Evolutionary conservation across 1,140 invertebrate genomes (phyloP).

Genomic region (Drosophila chauvacae): DNA sequence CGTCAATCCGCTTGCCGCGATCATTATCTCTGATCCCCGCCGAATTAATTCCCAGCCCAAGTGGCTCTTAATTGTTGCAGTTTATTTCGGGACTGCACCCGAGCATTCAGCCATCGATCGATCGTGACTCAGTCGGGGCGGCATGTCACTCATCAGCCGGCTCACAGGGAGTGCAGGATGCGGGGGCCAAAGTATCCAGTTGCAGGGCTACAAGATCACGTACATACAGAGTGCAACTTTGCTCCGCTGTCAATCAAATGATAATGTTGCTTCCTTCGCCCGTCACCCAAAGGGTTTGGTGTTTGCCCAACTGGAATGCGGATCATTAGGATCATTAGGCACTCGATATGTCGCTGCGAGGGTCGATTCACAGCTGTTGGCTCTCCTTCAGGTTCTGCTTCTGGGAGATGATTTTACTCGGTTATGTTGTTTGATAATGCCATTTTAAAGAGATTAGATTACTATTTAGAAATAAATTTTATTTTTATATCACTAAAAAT

Average conservation of each 20-base stretch:
- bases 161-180: conserved; percentile 11
- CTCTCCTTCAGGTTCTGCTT: not conserved
- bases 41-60: conserved; percentile 59
- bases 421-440: not conserved
- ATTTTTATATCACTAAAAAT: not conserved
- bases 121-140: conserved; percentile 31
- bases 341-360: conserved; percentile 21
- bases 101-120: conserved; percentile 33
- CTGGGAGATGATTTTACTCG: not conserved
- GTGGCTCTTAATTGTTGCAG: conserved; percentile 66
- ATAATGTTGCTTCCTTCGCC: conserved; percentile 31
- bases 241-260: conserved; percentile 68
- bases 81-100: conserved; percentile 70
- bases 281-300: conserved; percentile 41
- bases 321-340: conserved; percentile 39
- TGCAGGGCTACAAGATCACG: conserved; percentile 78
- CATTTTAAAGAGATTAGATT: not conserved
- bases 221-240: conserved; percentile 75
- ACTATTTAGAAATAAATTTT: not conserved
- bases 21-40: conserved; percentile 64
- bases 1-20: conserved; percentile 64
- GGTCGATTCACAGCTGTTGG: conserved; percentile 30
- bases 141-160: conserved; percentile 40
- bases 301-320: conserved; percentile 34
- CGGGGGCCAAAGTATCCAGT: conserved; percentile 63